Evolutionary conservation across 2,888 invertebrate genomes (phyloP).

Genomic region (Aspidapion aeneum): DNA sequence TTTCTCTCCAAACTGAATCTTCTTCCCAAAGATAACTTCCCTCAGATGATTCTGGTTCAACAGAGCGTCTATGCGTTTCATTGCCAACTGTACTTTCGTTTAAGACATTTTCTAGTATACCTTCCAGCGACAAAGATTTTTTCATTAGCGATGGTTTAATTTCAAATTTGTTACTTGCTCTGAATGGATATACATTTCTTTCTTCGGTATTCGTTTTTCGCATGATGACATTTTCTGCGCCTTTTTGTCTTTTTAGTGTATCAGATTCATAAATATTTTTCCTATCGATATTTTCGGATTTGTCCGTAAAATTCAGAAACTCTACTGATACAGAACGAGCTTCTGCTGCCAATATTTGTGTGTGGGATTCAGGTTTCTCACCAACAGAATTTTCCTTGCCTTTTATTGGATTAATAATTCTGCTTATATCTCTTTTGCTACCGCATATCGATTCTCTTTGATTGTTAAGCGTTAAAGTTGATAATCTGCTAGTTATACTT

Average conservation of each 20-base stretch:
- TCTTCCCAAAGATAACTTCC: conserved; percentile 81
- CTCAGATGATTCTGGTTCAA: conserved; percentile 38
- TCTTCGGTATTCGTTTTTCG: conserved; percentile 50
- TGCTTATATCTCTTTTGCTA: conserved; percentile 64
- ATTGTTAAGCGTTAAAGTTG: conserved; percentile 58
- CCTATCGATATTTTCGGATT: conserved; percentile 61
- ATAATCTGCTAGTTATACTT: conserved; percentile 34
- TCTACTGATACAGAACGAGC: conserved; percentile 63
- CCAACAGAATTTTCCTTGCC: conserved; percentile 34
- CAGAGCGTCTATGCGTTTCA: conserved; percentile 21
- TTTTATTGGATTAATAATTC: conserved; percentile 70
- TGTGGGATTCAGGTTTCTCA: conserved; percentile 39
- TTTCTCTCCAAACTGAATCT: conserved; percentile 77
- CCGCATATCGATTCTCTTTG: conserved; percentile 62
- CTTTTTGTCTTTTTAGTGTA: conserved; percentile 57
- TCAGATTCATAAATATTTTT: conserved; percentile 72
- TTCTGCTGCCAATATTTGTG: conserved; percentile 54
- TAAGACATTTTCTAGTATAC: conserved; percentile 53
- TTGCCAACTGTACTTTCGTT: conserved; percentile 33
- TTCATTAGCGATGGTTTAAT: conserved; percentile 42
- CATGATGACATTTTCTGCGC: conserved; percentile 51
- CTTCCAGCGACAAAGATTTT: conserved; percentile 57
- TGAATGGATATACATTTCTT: conserved; percentile 46
- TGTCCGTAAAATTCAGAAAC: conserved; percentile 63
- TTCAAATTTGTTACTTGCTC: conserved; percentile 40